Evolutionary conservation across 2,113 vertebrate genomes (phyloP).

Genomic region (Oryctolagus cuniculus): DNA sequence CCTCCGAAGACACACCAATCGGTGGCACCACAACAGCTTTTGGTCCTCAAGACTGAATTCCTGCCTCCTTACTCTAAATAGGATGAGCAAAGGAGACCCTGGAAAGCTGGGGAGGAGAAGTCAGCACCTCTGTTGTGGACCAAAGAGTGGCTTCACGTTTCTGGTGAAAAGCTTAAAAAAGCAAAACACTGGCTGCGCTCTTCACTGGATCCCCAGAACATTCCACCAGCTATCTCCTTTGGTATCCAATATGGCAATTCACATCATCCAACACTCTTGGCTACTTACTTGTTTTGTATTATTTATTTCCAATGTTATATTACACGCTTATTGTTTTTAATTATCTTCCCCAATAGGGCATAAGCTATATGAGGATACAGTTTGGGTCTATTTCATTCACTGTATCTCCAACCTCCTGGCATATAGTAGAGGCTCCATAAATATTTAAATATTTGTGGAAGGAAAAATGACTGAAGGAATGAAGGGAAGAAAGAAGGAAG

Average conservation of each 20-base stretch:
- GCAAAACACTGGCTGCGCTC: background rate
- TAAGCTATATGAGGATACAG: fast-evolving
- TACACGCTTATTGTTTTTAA: background rate
- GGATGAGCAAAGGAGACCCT: background rate
- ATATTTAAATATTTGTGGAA: constrained; percentile 14
- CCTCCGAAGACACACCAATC: background rate
- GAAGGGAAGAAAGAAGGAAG: fast-evolving
- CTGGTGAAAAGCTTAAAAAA: background rate
- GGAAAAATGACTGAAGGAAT: background rate
- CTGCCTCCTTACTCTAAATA: background rate
- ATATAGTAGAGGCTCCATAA: background rate
- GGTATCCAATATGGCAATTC: background rate
- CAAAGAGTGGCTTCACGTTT: background rate
- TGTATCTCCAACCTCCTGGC: background rate
- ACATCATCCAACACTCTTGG: background rate
- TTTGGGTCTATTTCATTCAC: background rate
- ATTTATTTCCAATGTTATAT: background rate
- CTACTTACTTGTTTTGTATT: background rate
- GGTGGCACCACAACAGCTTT: background rate
- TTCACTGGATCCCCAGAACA: background rate
- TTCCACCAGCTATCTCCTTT: background rate
- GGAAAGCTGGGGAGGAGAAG: background rate
- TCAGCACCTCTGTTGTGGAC: background rate
- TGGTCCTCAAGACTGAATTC: background rate
- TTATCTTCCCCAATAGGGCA: background rate